Conservation (phyloP, 2,797 vertebrate species). For the Pipistrellus pygmaeus region DNA sequence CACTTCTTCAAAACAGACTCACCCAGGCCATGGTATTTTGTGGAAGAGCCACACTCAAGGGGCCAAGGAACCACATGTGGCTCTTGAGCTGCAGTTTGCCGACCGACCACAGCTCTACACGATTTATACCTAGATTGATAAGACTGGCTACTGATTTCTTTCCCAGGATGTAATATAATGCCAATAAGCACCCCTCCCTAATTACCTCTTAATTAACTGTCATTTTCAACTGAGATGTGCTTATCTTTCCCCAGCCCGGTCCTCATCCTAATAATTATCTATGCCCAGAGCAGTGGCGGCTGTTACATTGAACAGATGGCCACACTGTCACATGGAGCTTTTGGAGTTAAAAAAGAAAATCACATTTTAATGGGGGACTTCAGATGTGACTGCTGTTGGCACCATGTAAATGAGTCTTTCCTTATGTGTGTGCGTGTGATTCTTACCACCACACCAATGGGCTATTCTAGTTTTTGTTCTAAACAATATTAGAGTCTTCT, state of each 20-base stretch:
- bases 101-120: neutral
- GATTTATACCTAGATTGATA: constrained; percentile 2
- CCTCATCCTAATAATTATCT: constrained; percentile 74
- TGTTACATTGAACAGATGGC: constrained; percentile 80
- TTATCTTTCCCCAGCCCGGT: constrained; percentile 66
- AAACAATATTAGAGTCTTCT: neutral
- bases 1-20: too few species aligned
- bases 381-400: constrained; percentile 65
- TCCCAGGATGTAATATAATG: constrained; percentile 13
- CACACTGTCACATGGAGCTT: constrained; percentile 61
- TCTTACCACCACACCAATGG: neutral
- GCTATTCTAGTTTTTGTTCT: neutral
- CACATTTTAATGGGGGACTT: constrained; percentile 76
- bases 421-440: constrained; percentile 13
- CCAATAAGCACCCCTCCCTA: constrained; percentile 37
- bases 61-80: too few species aligned
- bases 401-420: constrained; percentile 49
- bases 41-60: too few species aligned
- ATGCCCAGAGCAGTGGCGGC: constrained; percentile 55
- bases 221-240: constrained; percentile 62
- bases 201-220: constrained; percentile 80
- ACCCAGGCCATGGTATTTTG: too few species aligned
- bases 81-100: too few species aligned
- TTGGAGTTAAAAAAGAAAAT: constrained; percentile 77
- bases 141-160: constrained; percentile 42